Conservation (phyloP, 1,140 invertebrate genomes). For the Eupristina koningsbergeri region DNA sequence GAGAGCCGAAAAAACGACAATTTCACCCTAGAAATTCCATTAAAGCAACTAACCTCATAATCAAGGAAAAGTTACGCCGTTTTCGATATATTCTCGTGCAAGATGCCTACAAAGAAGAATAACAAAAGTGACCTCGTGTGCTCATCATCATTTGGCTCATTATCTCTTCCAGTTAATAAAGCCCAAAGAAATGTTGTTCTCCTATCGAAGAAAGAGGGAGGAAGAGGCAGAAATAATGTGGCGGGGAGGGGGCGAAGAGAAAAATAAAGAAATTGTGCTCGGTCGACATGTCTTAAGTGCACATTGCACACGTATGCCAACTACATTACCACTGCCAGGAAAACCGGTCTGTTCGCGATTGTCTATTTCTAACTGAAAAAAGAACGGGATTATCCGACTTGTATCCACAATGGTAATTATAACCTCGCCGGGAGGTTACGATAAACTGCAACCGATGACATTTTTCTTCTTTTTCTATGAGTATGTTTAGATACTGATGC, state of each 20-base stretch:
- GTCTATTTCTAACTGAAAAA: not conserved
- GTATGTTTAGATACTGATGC: not conserved
- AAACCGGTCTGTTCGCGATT: slow-evolving; percentile 40
- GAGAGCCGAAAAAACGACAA: not conserved
- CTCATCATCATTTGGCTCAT: slow-evolving; percentile 31
- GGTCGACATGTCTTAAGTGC: slow-evolving; percentile 14
- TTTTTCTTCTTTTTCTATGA: not conserved
- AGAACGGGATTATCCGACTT: slow-evolving; percentile 27
- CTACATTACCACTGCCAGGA: not conserved
- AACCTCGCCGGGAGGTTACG: not conserved
- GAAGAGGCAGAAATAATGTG: slow-evolving; percentile 9
- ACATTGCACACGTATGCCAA: not conserved
- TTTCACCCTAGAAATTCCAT: not conserved
- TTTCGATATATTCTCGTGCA: not conserved
- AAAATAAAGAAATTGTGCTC: slow-evolving; percentile 25
- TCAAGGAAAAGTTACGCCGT: slow-evolving; percentile 35
- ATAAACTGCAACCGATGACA: not conserved
- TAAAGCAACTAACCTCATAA: not conserved
- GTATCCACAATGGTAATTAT: slow-evolving; percentile 33
- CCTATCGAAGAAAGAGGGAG: not conserved
- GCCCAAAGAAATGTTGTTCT: not conserved
- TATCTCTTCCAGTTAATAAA: slow-evolving; percentile 35
- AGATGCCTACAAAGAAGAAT: slow-evolving; percentile 3
- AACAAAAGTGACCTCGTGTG: slow-evolving; percentile 15
- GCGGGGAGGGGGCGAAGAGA: not conserved